Base-by-base conservation (phyloP, 2,888 invertebrate species). In the Vanessa cardui region DNA sequence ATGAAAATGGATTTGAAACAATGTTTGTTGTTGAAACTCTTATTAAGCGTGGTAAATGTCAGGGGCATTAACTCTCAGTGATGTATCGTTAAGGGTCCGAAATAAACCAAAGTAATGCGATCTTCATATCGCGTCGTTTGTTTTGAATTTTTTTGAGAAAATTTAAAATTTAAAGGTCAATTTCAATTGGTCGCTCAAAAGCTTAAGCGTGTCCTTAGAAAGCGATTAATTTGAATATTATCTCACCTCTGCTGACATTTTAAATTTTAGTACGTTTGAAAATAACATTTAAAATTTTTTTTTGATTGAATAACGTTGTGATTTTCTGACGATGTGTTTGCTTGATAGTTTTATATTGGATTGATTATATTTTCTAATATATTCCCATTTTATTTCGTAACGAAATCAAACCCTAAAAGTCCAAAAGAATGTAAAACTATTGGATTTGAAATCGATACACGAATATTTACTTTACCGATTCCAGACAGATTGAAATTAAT, bases 21-120 rank as follows among this genome's bases (percentile, higher is more conserved):
- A 71, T 76, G 75, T 79, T 75, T 75, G 73, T 69, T 67, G 72
- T 70, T 74, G 71, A 72, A 76, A 75, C 72, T 76, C 76, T 76
- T 74, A 64, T 62, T 54, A 62, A 70, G 50, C 61, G 63, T 63
- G 61, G 46, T 62, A 60, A 58, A 58, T 39, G 60, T 66, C 65
- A 66, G 61, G 21, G 60, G 54, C 65, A 66, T 66, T 66, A 66
- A 64, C 64, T 59, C 59, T 61, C 61, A 61, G 65, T 66, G 65
- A 66, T 66, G 60, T 66, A 66, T 66, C 60, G 65, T 47, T 39
- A 50, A 54, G 65, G n/a, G 39, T 39, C 45, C 54, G 18, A 61
- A 65, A 60, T 60, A 31, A 39, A 47, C 60, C 65, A 66, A 20
- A 52, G 47, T 52, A 66, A 47, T 54, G 20, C 31, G 60, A 47